Evolutionary conservation across 2,797 vertebrate genomes (phyloP), one percentile per base, ranked within the genome.

Genomic region (Tapirus indicus): DNA sequence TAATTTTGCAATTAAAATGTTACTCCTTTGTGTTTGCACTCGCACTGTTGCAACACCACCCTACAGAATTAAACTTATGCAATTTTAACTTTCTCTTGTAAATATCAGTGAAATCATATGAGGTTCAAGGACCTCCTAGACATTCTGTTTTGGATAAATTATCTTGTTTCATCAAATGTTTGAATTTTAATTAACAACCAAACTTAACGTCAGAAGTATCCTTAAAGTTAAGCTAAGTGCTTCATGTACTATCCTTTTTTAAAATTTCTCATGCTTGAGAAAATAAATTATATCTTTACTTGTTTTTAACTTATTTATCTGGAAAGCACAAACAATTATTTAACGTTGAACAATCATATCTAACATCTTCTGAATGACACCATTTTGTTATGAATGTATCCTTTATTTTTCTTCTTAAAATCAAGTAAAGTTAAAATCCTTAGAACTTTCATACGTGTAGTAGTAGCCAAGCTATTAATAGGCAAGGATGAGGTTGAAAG

Each of bases 331-430:
- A 80, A 29, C 10, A 94, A 9, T 72, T 77, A 75, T 1, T 88
- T 88, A 88, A 29, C 17, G 20, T 44, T 62, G 54, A 89, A 75
- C 58, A 74, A 69, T 82, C 32, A 72, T 7, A 93, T 84, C 2
- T 23, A 68, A 1, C 3, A n/a, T 80, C 47, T 60, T 88, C 20
- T 82, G 54, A 84, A 68, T 0, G 41, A 23, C 17, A 68, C 4
- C n/a, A 54, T n/a, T 90, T 64, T 95, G 52, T 84, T 77, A 80
- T 66, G 23, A 9, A 54, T 74, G 1, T 38, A 68, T 47, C 35
- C 25, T 79, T 94, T 68, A 75, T 72, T 89, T 71, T 92, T 96
- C 16, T 90, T 92, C 52, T 72, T 88, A 38, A 96, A 96, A 87
- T 80, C n/a, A 29, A 56, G 1, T 64, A 38, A 68, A 56, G 2